These are phyloP conservation scores for Hestina assimilis DNA, from an alignment of 1,140 invertebrate species.

Conservation along the genomic window DNA sequence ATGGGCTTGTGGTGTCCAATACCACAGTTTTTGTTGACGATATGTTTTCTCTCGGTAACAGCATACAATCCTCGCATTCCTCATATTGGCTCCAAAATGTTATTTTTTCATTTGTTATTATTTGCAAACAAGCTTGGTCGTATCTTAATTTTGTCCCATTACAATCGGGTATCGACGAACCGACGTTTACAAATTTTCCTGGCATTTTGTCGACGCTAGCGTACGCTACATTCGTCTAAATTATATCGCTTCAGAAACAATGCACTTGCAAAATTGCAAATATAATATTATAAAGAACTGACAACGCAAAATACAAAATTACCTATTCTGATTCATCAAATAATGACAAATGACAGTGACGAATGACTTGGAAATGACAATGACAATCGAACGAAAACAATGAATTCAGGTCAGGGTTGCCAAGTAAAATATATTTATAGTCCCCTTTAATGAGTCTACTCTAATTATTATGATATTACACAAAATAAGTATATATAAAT, in stretches of 20 bases:
- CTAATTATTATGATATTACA: no score
- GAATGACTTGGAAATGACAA: not conserved
- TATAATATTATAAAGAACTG: constrained; percentile 17
- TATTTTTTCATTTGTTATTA: constrained; percentile 47
- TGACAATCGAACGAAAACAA: not conserved
- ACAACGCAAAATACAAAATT: constrained; percentile 13
- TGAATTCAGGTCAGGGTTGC: no score
- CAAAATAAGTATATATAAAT: no score
- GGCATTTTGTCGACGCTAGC: constrained; percentile 41
- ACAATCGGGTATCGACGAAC: constrained; percentile 51
- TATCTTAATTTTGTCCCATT: constrained; percentile 47
- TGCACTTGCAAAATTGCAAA: constrained; percentile 32
- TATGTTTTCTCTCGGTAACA: constrained; percentile 43
- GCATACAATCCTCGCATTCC: constrained; percentile 63
- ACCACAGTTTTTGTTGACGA: constrained; percentile 37
- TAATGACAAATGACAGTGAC: not conserved
- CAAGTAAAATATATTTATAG: no score
- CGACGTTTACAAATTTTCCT: constrained; percentile 58
- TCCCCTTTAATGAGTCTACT: no score
- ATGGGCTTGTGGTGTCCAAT: constrained; percentile 53
- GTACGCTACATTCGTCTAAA: constrained; percentile 29
- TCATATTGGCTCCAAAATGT: constrained; percentile 64
- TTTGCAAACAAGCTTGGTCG: constrained; percentile 66
- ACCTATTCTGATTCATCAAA: constrained; percentile 16
- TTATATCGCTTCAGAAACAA: constrained; percentile 19